Conservation (phyloP, 2,888 invertebrate species). For the Trileptium ribeirensis region DNA sequence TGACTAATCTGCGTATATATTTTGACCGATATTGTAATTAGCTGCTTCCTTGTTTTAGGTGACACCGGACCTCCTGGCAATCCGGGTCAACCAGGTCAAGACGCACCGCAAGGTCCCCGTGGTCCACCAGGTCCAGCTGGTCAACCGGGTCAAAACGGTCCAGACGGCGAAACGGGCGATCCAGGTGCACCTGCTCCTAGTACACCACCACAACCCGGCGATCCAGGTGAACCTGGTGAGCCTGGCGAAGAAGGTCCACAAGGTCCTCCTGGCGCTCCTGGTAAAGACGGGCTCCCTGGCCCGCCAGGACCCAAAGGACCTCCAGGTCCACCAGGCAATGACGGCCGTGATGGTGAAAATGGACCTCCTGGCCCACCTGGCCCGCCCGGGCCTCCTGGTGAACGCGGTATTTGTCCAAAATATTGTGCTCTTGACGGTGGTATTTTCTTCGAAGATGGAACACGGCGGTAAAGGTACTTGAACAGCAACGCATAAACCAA, state of each 20-base stretch:
- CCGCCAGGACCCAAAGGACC: constrained; percentile 41
- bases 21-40: too few relatives aligned
- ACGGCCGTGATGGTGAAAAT: constrained; percentile 38
- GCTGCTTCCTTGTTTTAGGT: not conserved
- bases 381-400: constrained; percentile 22
- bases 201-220: constrained; percentile 34
- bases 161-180: constrained; percentile 42
- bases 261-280: constrained; percentile 33
- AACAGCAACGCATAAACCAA: too few relatives aligned
- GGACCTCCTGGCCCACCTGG: constrained; percentile 28
- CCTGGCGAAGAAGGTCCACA: constrained; percentile 23
- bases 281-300: constrained; percentile 44
- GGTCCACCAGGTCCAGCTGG: constrained; percentile 11
- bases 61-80: constrained; percentile 14
- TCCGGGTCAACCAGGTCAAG: constrained; percentile 9
- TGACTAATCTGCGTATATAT: too few relatives aligned
- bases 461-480: not conserved
- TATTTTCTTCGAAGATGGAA: constrained; percentile 12
- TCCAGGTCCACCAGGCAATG: constrained; percentile 39
- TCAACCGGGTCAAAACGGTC: constrained; percentile 22
- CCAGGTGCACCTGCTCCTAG: constrained; percentile 43
- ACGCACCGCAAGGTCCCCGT: constrained; percentile 16
- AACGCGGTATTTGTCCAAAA: constrained; percentile 33
- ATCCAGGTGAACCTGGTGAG: constrained; percentile 32
- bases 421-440: constrained; percentile 16